Conservation (phyloP, 2,113 vertebrate species). For the Rhabdomys dilectus region DNA sequence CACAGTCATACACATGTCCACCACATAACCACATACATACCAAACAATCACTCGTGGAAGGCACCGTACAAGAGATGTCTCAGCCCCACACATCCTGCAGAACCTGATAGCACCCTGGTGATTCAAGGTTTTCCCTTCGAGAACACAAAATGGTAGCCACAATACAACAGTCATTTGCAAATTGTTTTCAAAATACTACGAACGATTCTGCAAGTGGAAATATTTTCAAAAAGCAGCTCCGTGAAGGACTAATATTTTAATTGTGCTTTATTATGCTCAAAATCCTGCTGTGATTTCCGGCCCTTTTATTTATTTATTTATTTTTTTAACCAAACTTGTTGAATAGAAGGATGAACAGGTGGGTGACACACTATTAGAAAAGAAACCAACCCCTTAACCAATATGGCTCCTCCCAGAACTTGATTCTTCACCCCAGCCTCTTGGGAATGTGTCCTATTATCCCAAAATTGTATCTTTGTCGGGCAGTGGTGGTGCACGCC, state of each 20-base stretch:
- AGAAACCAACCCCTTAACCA: conserved; percentile 14
- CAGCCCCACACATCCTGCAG: background rate
- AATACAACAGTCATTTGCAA: conserved; percentile 11
- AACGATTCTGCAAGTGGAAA: conserved; percentile 32
- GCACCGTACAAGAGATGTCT: background rate
- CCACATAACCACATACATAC: background rate
- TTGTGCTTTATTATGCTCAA: background rate
- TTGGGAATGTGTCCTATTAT: background rate
- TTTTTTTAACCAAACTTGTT: background rate
- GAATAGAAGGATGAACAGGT: background rate
- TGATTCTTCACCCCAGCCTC: background rate
- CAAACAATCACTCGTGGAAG: background rate
- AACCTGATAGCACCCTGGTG: background rate
- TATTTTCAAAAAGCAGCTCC: conserved; percentile 39
- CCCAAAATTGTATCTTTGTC: conserved; percentile 3
- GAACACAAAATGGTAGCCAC: conserved; percentile 1
- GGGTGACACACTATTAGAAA: background rate
- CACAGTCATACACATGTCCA: background rate
- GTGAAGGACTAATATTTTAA: conserved; percentile 3
- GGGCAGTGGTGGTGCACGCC: too few species aligned
- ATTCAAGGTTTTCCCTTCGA: conserved; percentile 38
- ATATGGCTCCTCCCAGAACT: background rate
- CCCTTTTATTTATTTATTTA: background rate
- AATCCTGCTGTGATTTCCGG: background rate
- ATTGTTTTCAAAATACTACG: conserved; percentile 37